Percentiles rank a stretch among this genome's conserved stretches.
These are phyloP conservation scores for Syrmaticus mikado DNA, from an alignment of 2,113 vertebrate genomes.

Conservation along the genomic window DNA sequence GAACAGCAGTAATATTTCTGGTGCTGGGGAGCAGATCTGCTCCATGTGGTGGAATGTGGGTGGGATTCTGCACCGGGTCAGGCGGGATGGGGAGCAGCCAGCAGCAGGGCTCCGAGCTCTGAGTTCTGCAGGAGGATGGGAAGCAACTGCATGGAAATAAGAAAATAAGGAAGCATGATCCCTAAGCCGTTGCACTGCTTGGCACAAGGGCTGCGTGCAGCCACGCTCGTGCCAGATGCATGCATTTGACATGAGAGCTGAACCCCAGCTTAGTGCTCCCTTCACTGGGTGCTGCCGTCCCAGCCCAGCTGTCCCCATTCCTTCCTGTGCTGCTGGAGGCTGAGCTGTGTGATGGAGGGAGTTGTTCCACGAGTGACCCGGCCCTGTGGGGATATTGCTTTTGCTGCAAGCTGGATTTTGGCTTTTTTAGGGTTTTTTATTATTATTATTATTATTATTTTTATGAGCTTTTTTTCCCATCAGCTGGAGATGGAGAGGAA, in stretches of 20 bases:
- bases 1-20: conserved; percentile 28
- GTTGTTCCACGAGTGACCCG: not conserved
- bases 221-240: fast-evolving
- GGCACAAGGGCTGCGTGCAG: not conserved
- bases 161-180: not conserved
- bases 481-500: conserved; percentile 26
- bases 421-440: not conserved
- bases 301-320: not conserved
- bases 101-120: not conserved
- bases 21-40: conserved; percentile 32
- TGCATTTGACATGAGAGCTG: not conserved
- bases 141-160: not conserved
- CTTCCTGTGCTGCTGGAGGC: fast-evolving
- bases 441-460: not conserved
- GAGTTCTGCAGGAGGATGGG: not conserved
- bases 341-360: fast-evolving
- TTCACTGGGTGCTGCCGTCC: not conserved
- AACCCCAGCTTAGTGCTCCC: not conserved
- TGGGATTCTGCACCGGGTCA: not conserved
- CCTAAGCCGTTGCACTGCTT: not conserved
- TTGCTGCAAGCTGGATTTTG: not conserved
- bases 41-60: conserved; percentile 43
- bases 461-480: not conserved
- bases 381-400: not conserved
- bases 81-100: not conserved